A percentile compares a stretch with the other conserved stretches of the same genome.
Conservation (phyloP, 2,113 vertebrate genomes). For the Tupaia chinensis region DNA sequence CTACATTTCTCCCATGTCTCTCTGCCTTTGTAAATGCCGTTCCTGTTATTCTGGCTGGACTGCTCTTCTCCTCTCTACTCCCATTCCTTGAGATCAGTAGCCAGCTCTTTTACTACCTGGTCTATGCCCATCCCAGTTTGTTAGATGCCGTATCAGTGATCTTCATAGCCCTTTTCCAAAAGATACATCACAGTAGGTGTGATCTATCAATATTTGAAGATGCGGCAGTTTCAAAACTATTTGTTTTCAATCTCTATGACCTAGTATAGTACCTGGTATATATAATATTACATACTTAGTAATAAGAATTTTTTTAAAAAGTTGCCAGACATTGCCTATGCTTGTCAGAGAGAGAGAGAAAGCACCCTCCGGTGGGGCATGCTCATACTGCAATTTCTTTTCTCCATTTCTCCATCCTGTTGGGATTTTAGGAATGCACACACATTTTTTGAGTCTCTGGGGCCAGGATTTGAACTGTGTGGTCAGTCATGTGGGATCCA, state of each 20-base stretch:
- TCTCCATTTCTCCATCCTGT: no score
- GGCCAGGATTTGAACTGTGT: no score
- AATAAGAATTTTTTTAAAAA: background rate
- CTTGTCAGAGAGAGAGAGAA: no score
- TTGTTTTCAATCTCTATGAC: background rate
- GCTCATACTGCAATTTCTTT: no score
- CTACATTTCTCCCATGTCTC: background rate
- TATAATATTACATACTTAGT: background rate
- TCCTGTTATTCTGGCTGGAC: constrained; percentile 43
- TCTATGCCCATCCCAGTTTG: background rate
- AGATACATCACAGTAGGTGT: background rate
- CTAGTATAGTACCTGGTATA: background rate
- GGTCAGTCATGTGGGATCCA: no score
- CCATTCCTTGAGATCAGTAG: background rate
- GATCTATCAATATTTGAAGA: background rate
- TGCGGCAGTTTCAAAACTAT: background rate
- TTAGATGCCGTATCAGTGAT: background rate
- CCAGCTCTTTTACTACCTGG: background rate
- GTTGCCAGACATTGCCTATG: no score
- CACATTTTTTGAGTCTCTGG: no score
- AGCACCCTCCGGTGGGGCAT: no score
- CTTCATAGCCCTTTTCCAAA: background rate
- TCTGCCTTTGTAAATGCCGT: background rate
- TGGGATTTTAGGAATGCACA: no score
- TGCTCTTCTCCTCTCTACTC: background rate